phyloP scores from a whole-genome alignment of 2,888 invertebrate genomes.

The Automeris io region DNA sequence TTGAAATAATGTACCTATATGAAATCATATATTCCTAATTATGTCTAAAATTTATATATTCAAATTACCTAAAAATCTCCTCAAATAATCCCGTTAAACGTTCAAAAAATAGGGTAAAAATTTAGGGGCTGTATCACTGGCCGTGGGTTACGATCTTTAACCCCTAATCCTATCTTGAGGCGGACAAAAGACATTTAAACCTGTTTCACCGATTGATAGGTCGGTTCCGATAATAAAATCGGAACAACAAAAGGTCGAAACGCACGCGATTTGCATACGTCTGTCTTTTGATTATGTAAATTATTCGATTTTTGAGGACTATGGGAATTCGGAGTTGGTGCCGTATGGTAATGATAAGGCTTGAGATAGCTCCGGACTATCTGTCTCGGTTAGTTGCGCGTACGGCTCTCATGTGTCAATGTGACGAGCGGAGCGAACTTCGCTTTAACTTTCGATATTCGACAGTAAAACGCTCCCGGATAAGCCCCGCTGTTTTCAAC shows the following conservation, averaged over 20 bases:
- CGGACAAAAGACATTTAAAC: conserved; percentile 52
- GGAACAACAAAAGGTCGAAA: conserved; percentile 47
- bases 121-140: no score
- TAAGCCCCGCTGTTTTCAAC: neutral
- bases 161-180: conserved; percentile 67
- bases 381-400: conserved; percentile 62
- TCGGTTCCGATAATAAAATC: conserved; percentile 62
- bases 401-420: conserved; percentile 62
- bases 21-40: no score
- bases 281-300: conserved; percentile 69
- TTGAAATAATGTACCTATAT: no score
- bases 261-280: conserved; percentile 64
- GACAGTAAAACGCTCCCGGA: neutral
- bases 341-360: conserved; percentile 66
- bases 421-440: conserved; percentile 25
- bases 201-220: conserved; percentile 72
- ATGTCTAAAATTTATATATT: no score
- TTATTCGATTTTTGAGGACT: conserved; percentile 53
- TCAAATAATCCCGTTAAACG: no score
- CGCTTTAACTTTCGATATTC: conserved; percentile 2
- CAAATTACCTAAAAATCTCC: no score
- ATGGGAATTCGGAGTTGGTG: conserved; percentile 51
- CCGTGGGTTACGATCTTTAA: conserved; percentile 40
- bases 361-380: conserved; percentile 49
- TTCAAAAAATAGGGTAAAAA: no score